Percentiles rank a stretch among this genome's conserved stretches.
Evolutionary conservation across 2,797 vertebrate genomes (phyloP).

Genomic region (Gambelia wislizenii): DNA sequence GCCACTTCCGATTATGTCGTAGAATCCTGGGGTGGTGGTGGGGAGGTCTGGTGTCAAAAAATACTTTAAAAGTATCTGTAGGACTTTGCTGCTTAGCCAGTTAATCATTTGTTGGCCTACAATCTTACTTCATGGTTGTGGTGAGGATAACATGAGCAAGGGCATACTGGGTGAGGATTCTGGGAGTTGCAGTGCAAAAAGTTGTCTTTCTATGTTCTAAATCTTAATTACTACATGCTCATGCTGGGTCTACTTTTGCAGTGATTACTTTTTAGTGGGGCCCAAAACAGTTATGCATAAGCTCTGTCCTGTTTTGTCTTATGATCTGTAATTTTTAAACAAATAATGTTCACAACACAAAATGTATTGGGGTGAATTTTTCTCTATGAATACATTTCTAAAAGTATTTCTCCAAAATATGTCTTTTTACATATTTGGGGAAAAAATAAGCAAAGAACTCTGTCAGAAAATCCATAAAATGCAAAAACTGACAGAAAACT

Average conservation of each 20-base stretch:
- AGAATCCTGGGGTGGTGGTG: too few relatives aligned
- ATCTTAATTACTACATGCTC: too few relatives aligned
- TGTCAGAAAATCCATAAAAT: background rate
- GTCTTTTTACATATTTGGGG: background rate
- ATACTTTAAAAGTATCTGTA: background rate
- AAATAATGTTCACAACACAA: background rate
- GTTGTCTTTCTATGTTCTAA: too few relatives aligned
- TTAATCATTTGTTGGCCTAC: too few relatives aligned
- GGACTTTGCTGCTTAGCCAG: background rate
- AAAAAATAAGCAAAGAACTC: background rate
- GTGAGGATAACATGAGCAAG: background rate
- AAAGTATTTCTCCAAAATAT: background rate
- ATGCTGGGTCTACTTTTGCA: too few relatives aligned
- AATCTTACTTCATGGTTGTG: background rate
- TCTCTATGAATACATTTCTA: background rate
- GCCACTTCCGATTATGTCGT: too few relatives aligned
- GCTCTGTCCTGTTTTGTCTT: background rate
- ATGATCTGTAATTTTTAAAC: background rate
- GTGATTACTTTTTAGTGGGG: too few relatives aligned
- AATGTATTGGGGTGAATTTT: background rate
- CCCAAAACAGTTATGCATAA: too few relatives aligned
- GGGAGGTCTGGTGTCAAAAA: too few relatives aligned
- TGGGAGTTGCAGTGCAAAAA: too few relatives aligned
- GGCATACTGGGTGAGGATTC: too few relatives aligned
- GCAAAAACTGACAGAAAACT: background rate